Base-by-base conservation (phyloP, 2,888 invertebrate species). In the Pseudoips prasinana region DNA sequence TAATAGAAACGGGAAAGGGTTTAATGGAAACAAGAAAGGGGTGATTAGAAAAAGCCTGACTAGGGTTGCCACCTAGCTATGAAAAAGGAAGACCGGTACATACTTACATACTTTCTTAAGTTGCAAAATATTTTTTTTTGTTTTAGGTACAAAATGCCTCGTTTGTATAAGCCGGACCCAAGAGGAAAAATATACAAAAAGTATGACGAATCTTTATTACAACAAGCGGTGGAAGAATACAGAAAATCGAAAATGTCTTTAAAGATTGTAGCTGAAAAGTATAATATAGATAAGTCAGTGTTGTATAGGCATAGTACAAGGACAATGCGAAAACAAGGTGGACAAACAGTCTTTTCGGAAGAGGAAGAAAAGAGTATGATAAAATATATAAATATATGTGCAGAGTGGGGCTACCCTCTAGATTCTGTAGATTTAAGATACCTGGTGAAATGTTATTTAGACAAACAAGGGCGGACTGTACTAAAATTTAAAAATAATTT, bases 381-480 rank as follows among this genome's bases (percentile, higher is more conserved):
- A 26, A 29, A 42, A 45, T 38, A 53, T 39, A 33, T 55, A 25
- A 58, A 49, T 29, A 36, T 43, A 22, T 42, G 47, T 41, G 35
- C 49, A 22, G 52, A 52, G 8, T 48, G 48, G 46, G 54, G 50
- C 9, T 47, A 47, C 20, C 48, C 54, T 8, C 32, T 51, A 11
- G 37, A 37, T 37, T 27, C 32, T 22, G 24, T 29, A 8, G 48
- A 41, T 42, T 46, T 40, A 22, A 39, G 39, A 39, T 39, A 25
- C 20, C 25, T 41, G 9, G 37, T 46, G 5, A 46, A 46, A 30
- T 27, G 35, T 23, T 43, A 50, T 30, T 28, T 39, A 28, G 35
- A 39, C 8, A 33, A 33, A 36, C 14, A 29, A 25, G 37, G 32
- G 9, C 34, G 22, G 19, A 42, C 25, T 11, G 38, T 37, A 20